Evolutionary conservation across 2,888 invertebrate genomes (phyloP), one percentile per base, ranked within the genome.

Genomic region (Zootermopsis nevadensis): DNA sequence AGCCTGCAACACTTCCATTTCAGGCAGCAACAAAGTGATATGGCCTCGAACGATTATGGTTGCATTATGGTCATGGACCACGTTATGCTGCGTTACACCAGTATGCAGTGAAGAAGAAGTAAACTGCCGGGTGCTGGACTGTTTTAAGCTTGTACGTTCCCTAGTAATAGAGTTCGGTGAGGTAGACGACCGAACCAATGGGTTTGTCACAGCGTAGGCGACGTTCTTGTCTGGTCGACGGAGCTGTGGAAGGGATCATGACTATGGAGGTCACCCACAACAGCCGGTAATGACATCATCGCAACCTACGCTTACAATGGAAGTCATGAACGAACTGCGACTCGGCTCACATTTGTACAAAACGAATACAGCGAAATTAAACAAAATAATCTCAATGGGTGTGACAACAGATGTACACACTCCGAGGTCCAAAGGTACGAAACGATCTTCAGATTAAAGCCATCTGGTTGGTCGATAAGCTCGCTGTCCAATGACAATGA

Each of bases 261-360:
- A 0, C 60, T 60, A 0, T 74, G 35, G 74, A 74, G 74, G 74
- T 74, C 74, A n/a, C 74, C 74, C 74, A 74, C 74, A 38, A n/a
- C 74, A 69, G 15, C n/a, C 22, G 8, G n/a, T 0, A 4, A 74
- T 74, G 74, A 74, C 74, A 74, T 74, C 74, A 74, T 35, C 74
- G 24, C 22, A 7, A 33, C 74, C 7, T 74, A 42, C 19, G 15
- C 74, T 7, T 38, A 74, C 74, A 74, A 74, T 74, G 74, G 69
- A 33, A 60, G 69, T 69, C 31, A 69, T 33, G 33, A 15, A 19
- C 69, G 4, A 33, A 69, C 31, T 31, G 1, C 19, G 69, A n/a
- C 22, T 55, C 12, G 2, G 22, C 38, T 1, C 38, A 4, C 1
- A 19, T 48, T 15, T 1, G 19, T 15, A 48, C 48, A 48, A 12